A percentile compares a stretch with the other conserved stretches of the same genome.
phyloP scores from a whole-genome alignment of 2,797 vertebrate genomes.

The Babyrousa celebensis region DNA sequence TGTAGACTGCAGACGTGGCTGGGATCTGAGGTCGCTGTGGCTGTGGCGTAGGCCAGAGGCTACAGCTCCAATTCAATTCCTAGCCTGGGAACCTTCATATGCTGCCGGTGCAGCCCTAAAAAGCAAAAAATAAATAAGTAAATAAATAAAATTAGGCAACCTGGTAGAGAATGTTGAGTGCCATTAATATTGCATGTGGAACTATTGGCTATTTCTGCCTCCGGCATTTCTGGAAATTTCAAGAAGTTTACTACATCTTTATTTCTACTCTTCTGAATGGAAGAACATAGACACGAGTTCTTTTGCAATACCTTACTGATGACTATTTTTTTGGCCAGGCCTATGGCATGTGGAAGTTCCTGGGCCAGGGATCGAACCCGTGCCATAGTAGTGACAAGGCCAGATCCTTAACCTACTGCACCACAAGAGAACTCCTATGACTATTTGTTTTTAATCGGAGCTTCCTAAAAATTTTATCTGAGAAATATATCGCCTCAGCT shows the following conservation, averaged over 20 bases:
- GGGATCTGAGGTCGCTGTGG: no score
- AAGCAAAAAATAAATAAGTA: no score
- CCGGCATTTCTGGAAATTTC: slow-evolving; percentile 13
- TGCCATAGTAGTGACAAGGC: no score
- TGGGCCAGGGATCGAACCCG: no score
- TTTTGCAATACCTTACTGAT: background rate
- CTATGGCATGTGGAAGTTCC: no score
- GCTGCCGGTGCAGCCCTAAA: no score
- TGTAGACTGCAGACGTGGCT: no score
- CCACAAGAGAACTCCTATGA: background rate
- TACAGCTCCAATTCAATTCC: no score
- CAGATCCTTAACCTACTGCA: no score
- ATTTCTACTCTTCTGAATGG: background rate
- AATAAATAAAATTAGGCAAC: slow-evolving; percentile 11
- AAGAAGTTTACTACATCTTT: background rate
- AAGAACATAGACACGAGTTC: background rate
- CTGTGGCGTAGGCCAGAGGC: no score
- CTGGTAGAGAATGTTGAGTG: background rate
- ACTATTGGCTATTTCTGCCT: background rate
- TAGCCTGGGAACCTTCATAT: no score
- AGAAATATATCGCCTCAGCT: background rate
- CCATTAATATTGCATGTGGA: slow-evolving; percentile 15
- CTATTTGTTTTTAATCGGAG: slow-evolving; percentile 33
- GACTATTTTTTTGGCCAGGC: no score
- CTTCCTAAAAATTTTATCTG: background rate